phyloP scores from a whole-genome alignment of 2,113 vertebrate genomes.

The Sialia sialis region DNA sequence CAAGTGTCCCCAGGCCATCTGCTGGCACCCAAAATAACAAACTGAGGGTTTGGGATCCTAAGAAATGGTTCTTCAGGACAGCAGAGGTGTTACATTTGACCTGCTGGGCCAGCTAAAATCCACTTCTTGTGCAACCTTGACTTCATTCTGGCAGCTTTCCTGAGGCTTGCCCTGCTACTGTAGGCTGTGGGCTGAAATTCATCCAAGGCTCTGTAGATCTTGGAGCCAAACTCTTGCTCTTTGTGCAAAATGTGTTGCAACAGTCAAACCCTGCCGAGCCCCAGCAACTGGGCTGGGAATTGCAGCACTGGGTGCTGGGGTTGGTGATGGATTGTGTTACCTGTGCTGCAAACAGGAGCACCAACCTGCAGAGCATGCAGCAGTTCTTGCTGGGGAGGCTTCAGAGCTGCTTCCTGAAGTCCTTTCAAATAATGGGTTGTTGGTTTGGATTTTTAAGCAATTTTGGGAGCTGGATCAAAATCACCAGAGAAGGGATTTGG shows the following conservation, averaged over 20 bases:
- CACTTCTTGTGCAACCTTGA: not conserved
- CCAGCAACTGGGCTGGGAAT: slow-evolving; percentile 15
- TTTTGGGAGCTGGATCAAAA: not conserved
- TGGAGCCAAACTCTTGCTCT: not conserved
- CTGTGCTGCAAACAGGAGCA: not conserved
- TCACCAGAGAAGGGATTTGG: not conserved
- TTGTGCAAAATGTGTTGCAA: not conserved
- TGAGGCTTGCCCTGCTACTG: not conserved
- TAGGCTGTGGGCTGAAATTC: not conserved
- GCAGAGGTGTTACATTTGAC: not conserved
- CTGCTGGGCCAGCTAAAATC: not conserved
- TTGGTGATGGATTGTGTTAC: not conserved
- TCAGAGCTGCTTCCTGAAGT: not conserved
- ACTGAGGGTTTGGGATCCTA: not conserved
- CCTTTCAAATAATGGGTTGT: not conserved
- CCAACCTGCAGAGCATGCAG: slow-evolving; percentile 12
- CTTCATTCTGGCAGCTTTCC: not conserved
- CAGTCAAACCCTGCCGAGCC: not conserved
- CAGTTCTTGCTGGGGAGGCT: slow-evolving; percentile 17
- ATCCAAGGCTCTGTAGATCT: not conserved
- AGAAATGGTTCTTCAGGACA: not conserved
- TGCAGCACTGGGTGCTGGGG: not conserved
- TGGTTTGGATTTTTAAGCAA: slow-evolving; percentile 4
- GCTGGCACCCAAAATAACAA: not conserved
- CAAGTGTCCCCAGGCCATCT: not conserved